Evolutionary conservation across 2,797 vertebrate species (phyloP).

Genomic region (Limosa lapponica): DNA sequence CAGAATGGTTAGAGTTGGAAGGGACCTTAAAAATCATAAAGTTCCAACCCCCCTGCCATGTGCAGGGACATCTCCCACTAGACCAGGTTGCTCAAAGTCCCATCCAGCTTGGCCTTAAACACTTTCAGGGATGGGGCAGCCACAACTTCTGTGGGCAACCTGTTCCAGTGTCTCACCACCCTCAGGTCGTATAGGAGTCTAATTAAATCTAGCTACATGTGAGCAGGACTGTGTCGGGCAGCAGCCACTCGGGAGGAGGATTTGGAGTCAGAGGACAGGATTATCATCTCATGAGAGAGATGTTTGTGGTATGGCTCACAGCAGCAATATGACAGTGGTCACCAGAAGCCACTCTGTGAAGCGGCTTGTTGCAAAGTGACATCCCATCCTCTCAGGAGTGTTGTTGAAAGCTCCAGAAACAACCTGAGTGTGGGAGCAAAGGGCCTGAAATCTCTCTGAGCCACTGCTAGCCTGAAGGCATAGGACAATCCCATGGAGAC

Average conservation of each 20-base stretch:
- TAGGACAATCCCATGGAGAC: not conserved
- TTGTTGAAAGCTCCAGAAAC: not conserved
- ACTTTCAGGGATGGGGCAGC: no score
- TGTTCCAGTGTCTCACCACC: no score
- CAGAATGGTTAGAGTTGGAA: no score
- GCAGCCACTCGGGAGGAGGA: not conserved
- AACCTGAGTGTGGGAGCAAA: not conserved
- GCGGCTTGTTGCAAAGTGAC: fast-evolving
- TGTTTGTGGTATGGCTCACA: not conserved
- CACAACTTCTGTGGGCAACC: no score
- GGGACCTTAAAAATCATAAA: no score
- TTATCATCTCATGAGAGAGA: not conserved
- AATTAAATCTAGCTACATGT: not conserved
- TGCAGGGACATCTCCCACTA: no score
- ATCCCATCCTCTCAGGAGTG: not conserved
- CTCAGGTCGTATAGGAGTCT: not conserved
- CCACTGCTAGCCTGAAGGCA: fast-evolving
- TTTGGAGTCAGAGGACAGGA: not conserved
- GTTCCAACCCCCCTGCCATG: no score
- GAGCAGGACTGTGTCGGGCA: not conserved
- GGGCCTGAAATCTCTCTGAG: not conserved
- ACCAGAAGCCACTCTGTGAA: not conserved
- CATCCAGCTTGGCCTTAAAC: no score
- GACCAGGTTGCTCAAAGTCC: no score
- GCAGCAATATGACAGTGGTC: not conserved